Conservation (phyloP, 2,888 invertebrate species). For the Agonopterix arenella region DNA sequence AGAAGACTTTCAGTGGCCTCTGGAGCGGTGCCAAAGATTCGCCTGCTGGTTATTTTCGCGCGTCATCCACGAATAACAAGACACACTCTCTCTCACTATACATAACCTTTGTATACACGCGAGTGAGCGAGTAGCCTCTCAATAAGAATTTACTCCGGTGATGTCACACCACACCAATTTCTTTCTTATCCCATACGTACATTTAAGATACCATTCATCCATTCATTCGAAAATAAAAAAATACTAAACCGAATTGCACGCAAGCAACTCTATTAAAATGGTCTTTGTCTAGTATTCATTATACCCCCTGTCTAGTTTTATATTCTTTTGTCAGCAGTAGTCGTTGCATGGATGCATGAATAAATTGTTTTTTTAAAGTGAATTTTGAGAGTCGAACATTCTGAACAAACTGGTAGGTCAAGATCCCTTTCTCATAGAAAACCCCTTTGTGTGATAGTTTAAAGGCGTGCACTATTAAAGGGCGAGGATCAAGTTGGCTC, state of each 20-base stretch:
- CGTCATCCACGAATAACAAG: constrained; percentile 62
- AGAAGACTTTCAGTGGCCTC: constrained; percentile 56
- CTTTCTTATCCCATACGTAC: constrained; percentile 8
- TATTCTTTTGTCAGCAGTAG: constrained; percentile 67
- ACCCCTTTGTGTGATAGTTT: constrained; percentile 65
- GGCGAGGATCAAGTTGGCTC: constrained; percentile 58
- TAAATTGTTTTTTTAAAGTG: constrained; percentile 64
- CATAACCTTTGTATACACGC: background rate
- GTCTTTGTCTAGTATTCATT: constrained; percentile 72
- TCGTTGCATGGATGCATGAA: constrained; percentile 72
- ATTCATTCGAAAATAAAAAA: constrained; percentile 42
- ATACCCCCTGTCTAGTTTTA: constrained; percentile 73
- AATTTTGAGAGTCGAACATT: constrained; percentile 57
- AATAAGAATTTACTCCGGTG: constrained; percentile 2
- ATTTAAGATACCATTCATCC: constrained; percentile 14
- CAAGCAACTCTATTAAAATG: constrained; percentile 71
- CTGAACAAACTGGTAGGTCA: constrained; percentile 74
- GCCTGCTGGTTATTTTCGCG: constrained; percentile 65
- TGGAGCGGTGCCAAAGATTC: constrained; percentile 62
- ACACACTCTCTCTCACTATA: constrained; percentile 26
- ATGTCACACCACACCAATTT: constrained; percentile 6
- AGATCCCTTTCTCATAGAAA: constrained; percentile 75
- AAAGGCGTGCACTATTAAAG: constrained; percentile 69
- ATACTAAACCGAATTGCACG: constrained; percentile 58
- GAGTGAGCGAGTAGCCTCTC: background rate